Base-by-base conservation (phyloP, 2,888 invertebrate genomes). In the Drosophila subquinaria region DNA sequence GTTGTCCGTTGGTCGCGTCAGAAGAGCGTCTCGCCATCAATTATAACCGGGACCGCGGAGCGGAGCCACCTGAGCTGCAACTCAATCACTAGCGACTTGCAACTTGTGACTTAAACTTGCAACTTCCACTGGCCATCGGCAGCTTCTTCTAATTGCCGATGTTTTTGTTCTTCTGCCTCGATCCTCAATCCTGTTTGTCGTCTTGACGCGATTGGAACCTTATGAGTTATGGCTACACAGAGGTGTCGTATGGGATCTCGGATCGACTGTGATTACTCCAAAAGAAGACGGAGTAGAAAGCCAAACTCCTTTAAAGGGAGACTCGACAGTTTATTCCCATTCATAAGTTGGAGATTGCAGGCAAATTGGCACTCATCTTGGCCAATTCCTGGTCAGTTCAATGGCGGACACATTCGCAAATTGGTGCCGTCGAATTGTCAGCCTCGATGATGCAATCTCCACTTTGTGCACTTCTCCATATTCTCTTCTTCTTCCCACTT, bases 11-110 rank as follows among this genome's bases (percentile, higher is more conserved):
- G 56, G 48, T 65, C 71, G 69, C 68, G 66, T 67, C 72, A 60
- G 72, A 81, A 69, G 57, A 74, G 66, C 76, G 72, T 80, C 76
- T 79, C 80, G 69, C 63, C 81, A 85, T 82, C 86, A 82, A 80
- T 85, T 85, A 82, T 69, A 72, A 69, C 71, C 65, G 68, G 65
- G 75, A 73, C 61, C 52, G 67, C 71, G 57, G 66, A 61, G 30
- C 4, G 45, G 35, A 75, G 68, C 66, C 79, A 84, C 82, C 80
- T 84, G 80, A 85, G 86, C 88, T 80, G 88, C 86, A 88, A 85
- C 84, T 84, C 84, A 84, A 84, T 84, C 80, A 85, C 69, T 70
- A 73, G 64, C 56, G 73, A 77, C 65, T 56, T 56, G 55, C 38
- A 51, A 35, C 50, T 11, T 35, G 50, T 35, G 20, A 27, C 45